Evolutionary conservation across 2,113 vertebrate species (phyloP).

Genomic region (Forbesichthys agassizii): DNA sequence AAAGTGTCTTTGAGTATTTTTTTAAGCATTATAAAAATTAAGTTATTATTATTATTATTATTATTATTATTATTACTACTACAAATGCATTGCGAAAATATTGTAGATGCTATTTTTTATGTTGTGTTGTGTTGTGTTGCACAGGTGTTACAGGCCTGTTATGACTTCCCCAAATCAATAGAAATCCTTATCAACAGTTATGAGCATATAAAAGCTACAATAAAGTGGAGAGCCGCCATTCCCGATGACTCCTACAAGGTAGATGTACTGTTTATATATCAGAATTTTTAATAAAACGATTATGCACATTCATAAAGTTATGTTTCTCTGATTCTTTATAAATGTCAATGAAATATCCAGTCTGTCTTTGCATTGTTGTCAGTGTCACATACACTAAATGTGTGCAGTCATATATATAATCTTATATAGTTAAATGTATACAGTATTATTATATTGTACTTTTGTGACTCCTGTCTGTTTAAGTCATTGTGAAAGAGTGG

Average conservation of each 20-base stretch:
- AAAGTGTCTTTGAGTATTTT: too few species aligned
- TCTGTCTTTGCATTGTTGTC: neutral
- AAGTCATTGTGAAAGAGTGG: neutral
- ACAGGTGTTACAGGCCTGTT: conserved; percentile 89
- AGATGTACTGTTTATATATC: conserved; percentile 8
- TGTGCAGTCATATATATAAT: neutral
- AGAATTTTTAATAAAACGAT: neutral
- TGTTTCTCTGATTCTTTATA: neutral
- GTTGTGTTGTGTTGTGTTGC: conserved; percentile 24
- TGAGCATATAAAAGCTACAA: conserved; percentile 82
- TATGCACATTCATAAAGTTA: neutral
- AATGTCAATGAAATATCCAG: neutral
- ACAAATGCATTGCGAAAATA: neutral
- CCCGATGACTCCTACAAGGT: conserved; percentile 87
- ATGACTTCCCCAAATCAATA: conserved; percentile 81
- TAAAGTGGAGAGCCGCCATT: conserved; percentile 86
- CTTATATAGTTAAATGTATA: neutral
- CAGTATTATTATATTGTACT: too few species aligned
- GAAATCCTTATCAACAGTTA: conserved; percentile 90
- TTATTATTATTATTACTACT: too few species aligned
- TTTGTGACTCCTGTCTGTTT: neutral
- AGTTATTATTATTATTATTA: too few species aligned
- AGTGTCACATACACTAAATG: neutral
- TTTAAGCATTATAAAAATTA: too few species aligned
- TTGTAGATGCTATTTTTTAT: neutral